Base-by-base conservation (phyloP, 2,797 vertebrate species). In the Propithecus perrieri region DNA sequence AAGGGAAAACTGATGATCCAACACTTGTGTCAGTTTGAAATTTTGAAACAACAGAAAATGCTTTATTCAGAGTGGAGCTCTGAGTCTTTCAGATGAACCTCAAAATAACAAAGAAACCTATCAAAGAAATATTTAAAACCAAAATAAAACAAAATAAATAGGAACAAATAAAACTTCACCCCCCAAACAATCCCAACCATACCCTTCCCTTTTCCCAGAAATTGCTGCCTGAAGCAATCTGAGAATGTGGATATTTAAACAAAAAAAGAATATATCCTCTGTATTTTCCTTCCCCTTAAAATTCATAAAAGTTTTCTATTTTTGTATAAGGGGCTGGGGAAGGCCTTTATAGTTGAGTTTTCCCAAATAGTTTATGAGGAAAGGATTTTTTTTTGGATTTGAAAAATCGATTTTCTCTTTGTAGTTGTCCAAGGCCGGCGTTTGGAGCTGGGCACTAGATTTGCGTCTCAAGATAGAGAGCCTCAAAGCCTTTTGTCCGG, bases 1-100 rank as follows among this genome's bases (percentile, higher is more conserved):
- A 98, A 98, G 97, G 80, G 97, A 98, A 98, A 98, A 98, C 97
- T 97, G 98, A 98, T 97, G 98, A 98, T 98, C 95, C 97, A 98
- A 98, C 97, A 96, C 97, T 98, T 97, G 96, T 96, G 94, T 98
- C 96, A 33, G 92, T 96, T 98, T 98, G 98, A 98, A 98, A 98
- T 98, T 98, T 97, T 94, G 92, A 97, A 98, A 98, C 96, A 92
- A 97, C 95, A 43, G 97, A 94, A 97, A 94, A 91, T 59, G 63
- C 96, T 98, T 97, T 88, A 92, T 86, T 98, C 84, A 38, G 79
- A 80, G 38, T 53, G 83, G 75, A 91, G 57, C 91, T 80, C 46
- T 1, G 22, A 75, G 55, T 30, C 67, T 92, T 92, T 87, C n/a
- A 71, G 55, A 71, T 30, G 89, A 94, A 95, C 57, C 85, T 89